A percentile compares a stretch with the other conserved stretches of the same genome.
phyloP scores from a whole-genome alignment of 2,797 vertebrate genomes.

The Balearica regulorum region DNA sequence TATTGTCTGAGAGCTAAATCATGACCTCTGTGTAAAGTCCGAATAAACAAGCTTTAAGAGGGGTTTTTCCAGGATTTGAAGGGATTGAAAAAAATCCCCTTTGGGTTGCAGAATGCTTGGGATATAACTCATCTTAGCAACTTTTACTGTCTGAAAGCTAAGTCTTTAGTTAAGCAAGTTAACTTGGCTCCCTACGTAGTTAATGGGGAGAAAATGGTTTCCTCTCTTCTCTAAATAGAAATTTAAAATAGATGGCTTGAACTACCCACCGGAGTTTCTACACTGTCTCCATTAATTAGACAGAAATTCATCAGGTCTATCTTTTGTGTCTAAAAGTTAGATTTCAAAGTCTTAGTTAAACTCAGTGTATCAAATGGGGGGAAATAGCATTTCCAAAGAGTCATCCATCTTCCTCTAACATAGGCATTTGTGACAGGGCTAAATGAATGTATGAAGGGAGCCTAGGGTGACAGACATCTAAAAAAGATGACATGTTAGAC shows the following conservation, averaged over 20 bases:
- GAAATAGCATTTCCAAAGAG: not conserved
- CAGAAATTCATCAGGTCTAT: not conserved
- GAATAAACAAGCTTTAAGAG: not conserved
- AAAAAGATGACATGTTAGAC: not conserved
- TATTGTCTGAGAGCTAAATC: not conserved
- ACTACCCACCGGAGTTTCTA: slow-evolving; percentile 27
- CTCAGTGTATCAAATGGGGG: not conserved
- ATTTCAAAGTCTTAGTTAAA: not conserved
- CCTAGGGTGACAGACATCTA: not conserved
- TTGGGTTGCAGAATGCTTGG: not conserved
- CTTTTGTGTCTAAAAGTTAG: not conserved
- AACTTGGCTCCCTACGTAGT: not conserved
- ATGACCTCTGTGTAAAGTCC: not conserved
- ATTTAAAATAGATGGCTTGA: slow-evolving; percentile 30
- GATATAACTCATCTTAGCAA: not conserved
- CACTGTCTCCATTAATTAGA: slow-evolving; percentile 10
- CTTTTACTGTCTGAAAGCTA: not conserved
- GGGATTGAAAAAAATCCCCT: not conserved
- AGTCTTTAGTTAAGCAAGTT: not conserved
- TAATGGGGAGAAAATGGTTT: not conserved
- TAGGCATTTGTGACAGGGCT: not conserved
- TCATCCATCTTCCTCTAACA: not conserved
- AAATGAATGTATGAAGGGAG: not conserved
- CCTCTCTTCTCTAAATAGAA: not conserved
- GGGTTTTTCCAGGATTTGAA: not conserved